Evolutionary conservation across 2,888 invertebrate genomes (phyloP).

Genomic region (Lithophane leautieri): DNA sequence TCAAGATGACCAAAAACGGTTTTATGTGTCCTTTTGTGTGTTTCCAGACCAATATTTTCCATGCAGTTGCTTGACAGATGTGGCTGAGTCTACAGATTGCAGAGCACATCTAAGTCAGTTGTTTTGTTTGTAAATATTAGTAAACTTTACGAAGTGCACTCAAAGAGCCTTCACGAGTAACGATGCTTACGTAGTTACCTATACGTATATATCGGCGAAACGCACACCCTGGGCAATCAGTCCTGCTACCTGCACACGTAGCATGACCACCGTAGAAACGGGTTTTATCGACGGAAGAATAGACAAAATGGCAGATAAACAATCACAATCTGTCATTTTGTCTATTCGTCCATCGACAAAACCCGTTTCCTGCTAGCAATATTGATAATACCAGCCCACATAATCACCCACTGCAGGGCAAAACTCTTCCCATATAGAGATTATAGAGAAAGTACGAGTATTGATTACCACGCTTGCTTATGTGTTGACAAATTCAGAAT

Average conservation of each 20-base stretch:
- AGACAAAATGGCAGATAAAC: no score
- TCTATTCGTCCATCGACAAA: no score
- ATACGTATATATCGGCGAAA: no score
- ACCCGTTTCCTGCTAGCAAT: no score
- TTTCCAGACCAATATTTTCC: not conserved
- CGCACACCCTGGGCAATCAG: not conserved
- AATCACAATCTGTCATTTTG: no score
- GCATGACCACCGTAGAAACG: no score
- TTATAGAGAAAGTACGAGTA: no score
- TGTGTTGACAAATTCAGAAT: not conserved
- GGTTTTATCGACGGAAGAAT: no score
- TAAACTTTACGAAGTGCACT: conserved; percentile 92
- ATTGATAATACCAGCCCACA: not conserved
- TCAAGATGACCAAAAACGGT: not conserved
- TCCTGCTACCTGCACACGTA: not conserved
- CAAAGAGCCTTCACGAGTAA: not conserved
- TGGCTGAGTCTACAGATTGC: conserved; percentile 8
- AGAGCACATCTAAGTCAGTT: conserved; percentile 6
- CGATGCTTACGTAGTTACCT: not conserved
- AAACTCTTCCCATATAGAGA: no score
- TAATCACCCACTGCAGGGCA: not conserved
- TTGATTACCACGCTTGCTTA: not conserved
- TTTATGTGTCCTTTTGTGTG: not conserved
- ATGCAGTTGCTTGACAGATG: conserved; percentile 29
- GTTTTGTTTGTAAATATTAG: conserved; percentile 50